A percentile compares a stretch with the other conserved stretches of the same genome.
Conservation (phyloP, 2,797 vertebrate species). For the Nannoperca australis region DNA sequence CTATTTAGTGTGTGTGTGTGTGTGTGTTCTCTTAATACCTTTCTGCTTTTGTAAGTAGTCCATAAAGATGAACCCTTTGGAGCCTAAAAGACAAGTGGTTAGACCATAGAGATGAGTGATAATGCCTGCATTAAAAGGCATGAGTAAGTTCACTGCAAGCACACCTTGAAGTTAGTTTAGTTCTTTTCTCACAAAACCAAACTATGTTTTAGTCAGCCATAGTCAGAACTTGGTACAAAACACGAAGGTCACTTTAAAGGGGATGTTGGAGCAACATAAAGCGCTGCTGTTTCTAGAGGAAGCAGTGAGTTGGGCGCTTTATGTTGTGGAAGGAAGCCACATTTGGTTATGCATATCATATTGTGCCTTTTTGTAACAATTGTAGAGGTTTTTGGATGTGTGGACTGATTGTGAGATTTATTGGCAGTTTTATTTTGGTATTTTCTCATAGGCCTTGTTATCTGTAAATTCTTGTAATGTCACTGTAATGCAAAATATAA, state of each 20-base stretch:
- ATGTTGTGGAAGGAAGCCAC: conserved; percentile 45
- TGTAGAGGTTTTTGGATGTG: conserved; percentile 21
- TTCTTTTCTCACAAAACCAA: conserved; percentile 23
- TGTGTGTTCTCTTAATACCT: background rate
- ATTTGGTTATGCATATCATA: conserved; percentile 71
- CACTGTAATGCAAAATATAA: conserved; percentile 22
- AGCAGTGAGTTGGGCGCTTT: conserved; percentile 13
- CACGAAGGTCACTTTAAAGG: background rate
- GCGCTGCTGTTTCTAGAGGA: background rate
- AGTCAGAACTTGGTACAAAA: background rate
- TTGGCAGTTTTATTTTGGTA: conserved; percentile 49
- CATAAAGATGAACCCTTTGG: conserved; percentile 10
- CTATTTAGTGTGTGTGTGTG: conserved; percentile 35
- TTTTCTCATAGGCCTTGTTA: conserved; percentile 38
- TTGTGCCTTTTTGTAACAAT: conserved; percentile 78
- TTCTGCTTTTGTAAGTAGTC: conserved; percentile 45
- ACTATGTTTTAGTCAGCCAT: conserved; percentile 10
- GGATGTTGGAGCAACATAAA: conserved; percentile 13
- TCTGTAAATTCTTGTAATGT: conserved; percentile 35
- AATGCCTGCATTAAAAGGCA: conserved; percentile 49
- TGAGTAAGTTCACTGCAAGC: conserved; percentile 70
- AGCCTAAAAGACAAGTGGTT: background rate
- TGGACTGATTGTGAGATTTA: conserved; percentile 37
- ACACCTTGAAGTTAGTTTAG: conserved; percentile 22
- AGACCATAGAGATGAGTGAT: background rate